Base-by-base conservation (phyloP, 2,113 vertebrate species). In the Cacatua alba region DNA sequence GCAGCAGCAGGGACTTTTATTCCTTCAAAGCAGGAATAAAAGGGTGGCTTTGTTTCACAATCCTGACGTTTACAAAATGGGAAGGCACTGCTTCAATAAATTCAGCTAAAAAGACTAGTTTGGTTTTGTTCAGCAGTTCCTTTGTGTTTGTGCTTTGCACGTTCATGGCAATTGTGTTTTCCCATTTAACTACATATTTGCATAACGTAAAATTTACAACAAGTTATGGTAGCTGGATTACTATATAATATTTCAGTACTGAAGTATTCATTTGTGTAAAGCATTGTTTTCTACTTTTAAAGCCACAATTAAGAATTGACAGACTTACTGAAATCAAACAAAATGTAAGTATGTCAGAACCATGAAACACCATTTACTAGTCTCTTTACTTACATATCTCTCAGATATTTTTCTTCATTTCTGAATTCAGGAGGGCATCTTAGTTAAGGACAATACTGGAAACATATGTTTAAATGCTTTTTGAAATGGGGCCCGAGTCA, bases 381-480 rank as follows among this genome's bases (percentile, higher is more conserved):
- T 69, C 5, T 63, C 70, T 57, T 78, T 46, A 63, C 60, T 89
- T 93, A 35, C 4, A 0, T 37, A 90, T 70, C 63, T 76, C 59
- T 35, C 44, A 76, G 49, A 71, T 60, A 62, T 43, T 79, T 69
- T 60, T 81, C 87, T 76, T 68, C 60, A 5, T 57, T 69, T 69
- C 52, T 84, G 77, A 55, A 76, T 77, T 94, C 81, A 77, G 74
- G 84, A 96, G 86, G 59, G 86, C 77, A 91, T 85, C 94, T 94
- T 1, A 0, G 44, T 90, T 93, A 71, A 75, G 77, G 78, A 86
- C 6, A 0, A 72, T 87, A 94, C 86, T 85, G 77, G 57, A 95
- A 96, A 95, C 82, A 96, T 82, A 86, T 94, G 92, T 79, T 84
- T 89, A 76, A 96, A 51, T 86, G 86, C 92, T 94, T 92, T 96